These are phyloP conservation scores for Meandrusa payeni DNA, from an alignment of 2,888 invertebrate species.

Conservation along the genomic window DNA sequence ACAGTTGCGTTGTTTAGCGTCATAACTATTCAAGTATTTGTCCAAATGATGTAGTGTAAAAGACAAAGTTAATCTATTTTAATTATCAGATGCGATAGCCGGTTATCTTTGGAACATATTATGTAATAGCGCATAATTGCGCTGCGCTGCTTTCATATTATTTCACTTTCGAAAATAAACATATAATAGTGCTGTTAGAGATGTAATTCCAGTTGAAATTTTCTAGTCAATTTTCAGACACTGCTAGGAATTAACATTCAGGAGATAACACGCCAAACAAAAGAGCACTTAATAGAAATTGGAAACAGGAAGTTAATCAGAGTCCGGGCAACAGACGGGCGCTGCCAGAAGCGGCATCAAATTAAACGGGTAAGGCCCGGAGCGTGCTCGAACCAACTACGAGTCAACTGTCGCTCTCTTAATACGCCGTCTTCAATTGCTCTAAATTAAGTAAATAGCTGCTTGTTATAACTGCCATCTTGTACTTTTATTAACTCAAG, in stretches of 20 bases:
- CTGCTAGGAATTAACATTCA: constrained; percentile 37
- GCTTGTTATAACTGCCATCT: constrained; percentile 35
- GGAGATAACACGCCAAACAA: constrained; percentile 44
- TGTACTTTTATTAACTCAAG: constrained; percentile 45
- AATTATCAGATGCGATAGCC: no score
- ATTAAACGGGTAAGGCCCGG: constrained; percentile 62
- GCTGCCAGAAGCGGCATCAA: constrained; percentile 46
- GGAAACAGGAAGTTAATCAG: constrained; percentile 73
- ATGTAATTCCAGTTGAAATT: no score
- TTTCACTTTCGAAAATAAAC: no score
- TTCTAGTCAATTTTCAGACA: constrained; percentile 1
- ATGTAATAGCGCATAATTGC: no score
- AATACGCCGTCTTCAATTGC: constrained; percentile 55
- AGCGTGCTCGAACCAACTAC: constrained; percentile 34
- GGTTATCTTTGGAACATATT: no score
- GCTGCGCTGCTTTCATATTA: no score
- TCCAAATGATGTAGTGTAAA: no score
- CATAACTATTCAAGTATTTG: no score
- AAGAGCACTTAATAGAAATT: constrained; percentile 67
- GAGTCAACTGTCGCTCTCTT: constrained; percentile 33
- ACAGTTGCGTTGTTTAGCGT: no score
- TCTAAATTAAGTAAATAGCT: constrained; percentile 65
- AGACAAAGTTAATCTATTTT: no score
- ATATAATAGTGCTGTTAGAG: no score
- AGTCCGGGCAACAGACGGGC: constrained; percentile 54